A percentile compares a stretch with the other conserved stretches of the same genome.
These are phyloP conservation scores for Spisula subtruncata DNA, from an alignment of 2,888 invertebrate species.

Conservation along the genomic window DNA sequence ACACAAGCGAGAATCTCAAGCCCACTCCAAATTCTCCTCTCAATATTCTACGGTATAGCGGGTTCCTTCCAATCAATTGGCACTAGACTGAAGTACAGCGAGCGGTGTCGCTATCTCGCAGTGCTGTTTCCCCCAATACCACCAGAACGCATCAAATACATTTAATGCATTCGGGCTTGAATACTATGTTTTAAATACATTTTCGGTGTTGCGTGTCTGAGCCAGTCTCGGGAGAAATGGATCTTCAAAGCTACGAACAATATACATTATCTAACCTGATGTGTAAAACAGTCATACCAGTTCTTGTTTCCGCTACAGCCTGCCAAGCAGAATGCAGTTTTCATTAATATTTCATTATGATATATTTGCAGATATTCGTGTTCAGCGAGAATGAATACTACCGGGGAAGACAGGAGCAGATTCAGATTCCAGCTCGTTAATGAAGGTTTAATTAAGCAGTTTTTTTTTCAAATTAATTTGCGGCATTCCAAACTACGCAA, in stretches of 20 bases:
- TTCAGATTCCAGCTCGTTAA: constrained; percentile 32
- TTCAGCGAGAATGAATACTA: constrained; percentile 25
- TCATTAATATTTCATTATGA: constrained; percentile 60
- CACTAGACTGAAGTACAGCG: constrained; percentile 35
- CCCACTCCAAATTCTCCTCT: constrained; percentile 46
- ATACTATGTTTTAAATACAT: constrained; percentile 59
- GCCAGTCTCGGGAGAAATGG: constrained; percentile 34
- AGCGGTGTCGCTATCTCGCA: constrained; percentile 28
- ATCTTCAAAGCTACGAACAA: constrained; percentile 44
- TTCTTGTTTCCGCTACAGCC: constrained; percentile 9
- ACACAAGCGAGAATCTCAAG: constrained; percentile 30
- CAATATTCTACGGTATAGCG: constrained; percentile 20
- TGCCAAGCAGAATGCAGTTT: constrained; percentile 49
- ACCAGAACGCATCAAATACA: constrained; percentile 45
- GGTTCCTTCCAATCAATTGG: constrained; percentile 46
- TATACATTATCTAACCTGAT: constrained; percentile 50
- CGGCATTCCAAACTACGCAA: neutral
- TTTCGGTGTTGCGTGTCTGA: constrained; percentile 60
- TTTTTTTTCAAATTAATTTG: constrained; percentile 39
- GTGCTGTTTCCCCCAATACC: constrained; percentile 38
- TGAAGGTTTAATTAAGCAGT: constrained; percentile 35
- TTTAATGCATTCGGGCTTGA: constrained; percentile 50
- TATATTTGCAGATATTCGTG: constrained; percentile 49
- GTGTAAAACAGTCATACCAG: constrained; percentile 44
- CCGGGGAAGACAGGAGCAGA: neutral